These are phyloP conservation scores for Chrysoperla carnea DNA, from an alignment of 1,140 invertebrate species.

Conservation along the genomic window DNA sequence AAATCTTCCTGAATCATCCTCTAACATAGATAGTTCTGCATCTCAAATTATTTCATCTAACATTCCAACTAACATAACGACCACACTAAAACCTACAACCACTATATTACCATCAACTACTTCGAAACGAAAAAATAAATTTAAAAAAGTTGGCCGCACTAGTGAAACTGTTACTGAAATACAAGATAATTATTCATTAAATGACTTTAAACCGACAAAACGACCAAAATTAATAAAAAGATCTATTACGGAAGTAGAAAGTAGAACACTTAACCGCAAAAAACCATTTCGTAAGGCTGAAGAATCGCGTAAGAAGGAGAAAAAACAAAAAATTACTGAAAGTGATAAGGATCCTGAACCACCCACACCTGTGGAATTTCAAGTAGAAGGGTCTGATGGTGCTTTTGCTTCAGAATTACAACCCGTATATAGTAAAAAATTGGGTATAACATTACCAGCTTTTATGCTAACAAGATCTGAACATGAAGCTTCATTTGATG, in stretches of 20 bases:
- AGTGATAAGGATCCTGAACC: conserved; percentile 16
- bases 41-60: background rate
- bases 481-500: conserved; percentile 45
- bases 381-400: conserved; percentile 27
- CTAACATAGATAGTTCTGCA: background rate
- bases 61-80: no score
- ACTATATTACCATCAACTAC: background rate
- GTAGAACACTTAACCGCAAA: background rate
- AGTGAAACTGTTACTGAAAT: background rate
- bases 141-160: background rate
- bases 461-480: conserved; percentile 48
- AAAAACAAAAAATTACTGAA: conserved; percentile 6
- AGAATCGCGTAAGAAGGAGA: conserved; percentile 3
- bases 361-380: conserved; percentile 28
- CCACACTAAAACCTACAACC: background rate
- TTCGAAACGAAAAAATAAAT: background rate
- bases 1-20: background rate
- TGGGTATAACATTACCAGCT: conserved; percentile 41
- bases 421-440: conserved; percentile 36
- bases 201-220: background rate
- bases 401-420: conserved; percentile 41
- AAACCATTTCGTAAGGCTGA: conserved; percentile 1
- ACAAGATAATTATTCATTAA: background rate
- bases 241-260: background rate
- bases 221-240: background rate